phyloP scores from a whole-genome alignment of 2,888 invertebrate genomes.

The Ichneumon xanthorius region DNA sequence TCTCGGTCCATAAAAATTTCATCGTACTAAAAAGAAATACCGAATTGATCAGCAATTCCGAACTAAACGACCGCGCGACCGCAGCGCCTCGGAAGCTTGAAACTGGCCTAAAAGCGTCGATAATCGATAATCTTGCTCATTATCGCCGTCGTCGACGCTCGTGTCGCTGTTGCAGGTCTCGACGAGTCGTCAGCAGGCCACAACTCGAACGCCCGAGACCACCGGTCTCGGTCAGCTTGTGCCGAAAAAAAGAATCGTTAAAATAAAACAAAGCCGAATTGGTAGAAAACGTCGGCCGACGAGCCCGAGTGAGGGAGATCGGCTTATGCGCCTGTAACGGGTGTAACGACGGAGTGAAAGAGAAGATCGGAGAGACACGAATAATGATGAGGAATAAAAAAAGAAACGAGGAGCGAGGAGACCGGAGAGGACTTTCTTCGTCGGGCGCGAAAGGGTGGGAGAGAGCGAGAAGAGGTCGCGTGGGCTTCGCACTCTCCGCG shows the following conservation, averaged over 20 bases:
- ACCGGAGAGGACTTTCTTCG: slow-evolving; percentile 4
- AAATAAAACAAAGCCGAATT: slow-evolving; percentile 31
- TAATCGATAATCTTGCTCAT: slow-evolving; percentile 45
- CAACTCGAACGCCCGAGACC: slow-evolving; percentile 21
- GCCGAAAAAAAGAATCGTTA: slow-evolving; percentile 22
- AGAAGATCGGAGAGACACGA: slow-evolving; percentile 30
- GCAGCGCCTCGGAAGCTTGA: background rate
- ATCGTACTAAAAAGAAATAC: too few relatives aligned
- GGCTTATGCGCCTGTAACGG: slow-evolving; percentile 30
- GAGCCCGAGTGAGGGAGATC: slow-evolving; percentile 10
- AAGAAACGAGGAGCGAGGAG: slow-evolving; percentile 67
- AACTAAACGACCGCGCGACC: too few relatives aligned
- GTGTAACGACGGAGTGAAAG: slow-evolving; percentile 29
- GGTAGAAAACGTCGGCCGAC: slow-evolving; percentile 21
- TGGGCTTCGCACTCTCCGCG: slow-evolving; percentile 73
- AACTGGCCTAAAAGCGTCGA: background rate
- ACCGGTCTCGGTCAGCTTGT: slow-evolving; percentile 37
- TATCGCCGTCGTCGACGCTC: slow-evolving; percentile 40
- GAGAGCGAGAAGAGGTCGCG: slow-evolving; percentile 67
- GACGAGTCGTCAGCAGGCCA: slow-evolving; percentile 11
- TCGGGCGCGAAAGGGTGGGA: background rate
- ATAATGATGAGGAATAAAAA: slow-evolving; percentile 32
- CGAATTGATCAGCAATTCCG: too few relatives aligned
- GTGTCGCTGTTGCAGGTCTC: background rate
- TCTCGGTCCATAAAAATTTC: too few relatives aligned